Percentiles rank a stretch among this genome's conserved stretches.
Conservation (phyloP, 2,113 vertebrate genomes). For the Cariama cristata region DNA sequence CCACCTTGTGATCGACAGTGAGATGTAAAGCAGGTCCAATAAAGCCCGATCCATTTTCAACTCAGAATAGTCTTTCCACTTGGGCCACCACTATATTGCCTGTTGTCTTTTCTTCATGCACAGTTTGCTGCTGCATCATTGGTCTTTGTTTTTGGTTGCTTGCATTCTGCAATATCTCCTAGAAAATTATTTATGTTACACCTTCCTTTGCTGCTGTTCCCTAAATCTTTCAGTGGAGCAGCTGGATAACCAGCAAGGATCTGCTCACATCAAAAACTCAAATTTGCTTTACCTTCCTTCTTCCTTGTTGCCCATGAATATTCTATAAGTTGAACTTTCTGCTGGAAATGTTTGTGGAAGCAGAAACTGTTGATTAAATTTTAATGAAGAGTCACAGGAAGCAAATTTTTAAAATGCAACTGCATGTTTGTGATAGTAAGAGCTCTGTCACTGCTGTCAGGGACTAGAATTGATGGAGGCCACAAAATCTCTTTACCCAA, state of each 20-base stretch:
- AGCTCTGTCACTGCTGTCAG: constrained; percentile 68
- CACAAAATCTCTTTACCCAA: constrained; percentile 61
- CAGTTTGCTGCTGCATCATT: neutral
- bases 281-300: neutral
- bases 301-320: neutral
- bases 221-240: neutral
- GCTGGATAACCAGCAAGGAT: neutral
- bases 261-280: neutral
- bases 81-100: neutral
- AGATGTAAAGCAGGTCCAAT: neutral
- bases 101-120: neutral
- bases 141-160: neutral
- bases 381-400: constrained; percentile 53
- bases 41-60: neutral
- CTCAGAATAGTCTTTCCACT: neutral
- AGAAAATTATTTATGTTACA: neutral
- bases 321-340: constrained; percentile 18
- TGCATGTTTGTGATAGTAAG: constrained; percentile 61
- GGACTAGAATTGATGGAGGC: constrained; percentile 60
- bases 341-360: constrained; percentile 17
- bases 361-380: constrained; percentile 49
- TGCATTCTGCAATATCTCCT: neutral
- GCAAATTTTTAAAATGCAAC: constrained; percentile 54
- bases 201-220: neutral
- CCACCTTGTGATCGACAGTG: neutral